phyloP scores from a whole-genome alignment of 2,797 vertebrate species.

The Acanthornis magna region DNA sequence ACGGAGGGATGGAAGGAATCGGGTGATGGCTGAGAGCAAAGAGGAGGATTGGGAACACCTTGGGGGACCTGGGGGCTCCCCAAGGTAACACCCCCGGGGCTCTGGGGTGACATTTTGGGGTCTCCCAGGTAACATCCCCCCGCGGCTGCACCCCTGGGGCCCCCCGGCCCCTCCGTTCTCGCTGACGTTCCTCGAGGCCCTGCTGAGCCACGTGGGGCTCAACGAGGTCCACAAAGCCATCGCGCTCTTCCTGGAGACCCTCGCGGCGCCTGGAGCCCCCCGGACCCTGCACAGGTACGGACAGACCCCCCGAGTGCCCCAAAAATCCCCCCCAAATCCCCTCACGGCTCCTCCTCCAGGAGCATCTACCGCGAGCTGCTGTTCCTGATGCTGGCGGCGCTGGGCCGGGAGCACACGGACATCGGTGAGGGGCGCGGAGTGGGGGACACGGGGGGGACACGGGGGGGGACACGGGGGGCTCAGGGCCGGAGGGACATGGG shows the following conservation, averaged over 20 bases:
- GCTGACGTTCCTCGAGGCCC: conserved; percentile 84
- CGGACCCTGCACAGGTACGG: conserved; percentile 53
- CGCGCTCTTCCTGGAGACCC: conserved; percentile 83
- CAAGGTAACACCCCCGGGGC: not conserved
- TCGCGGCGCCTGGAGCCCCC: conserved; percentile 71
- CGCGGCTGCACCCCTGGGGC: not conserved
- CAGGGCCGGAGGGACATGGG: no score
- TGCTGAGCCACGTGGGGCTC: conserved; percentile 87
- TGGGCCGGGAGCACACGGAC: conserved; percentile 88
- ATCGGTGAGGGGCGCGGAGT: conserved; percentile 44
- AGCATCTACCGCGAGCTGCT: conserved; percentile 91
- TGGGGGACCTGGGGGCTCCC: not conserved
- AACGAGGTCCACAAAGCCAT: conserved; percentile 92
- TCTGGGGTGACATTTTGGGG: not conserved
- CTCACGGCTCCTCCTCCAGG: conserved; percentile 64
- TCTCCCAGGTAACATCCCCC: conserved; percentile 13
- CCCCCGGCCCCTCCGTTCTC: not conserved
- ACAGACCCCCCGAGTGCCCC: not conserved
- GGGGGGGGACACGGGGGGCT: no score
- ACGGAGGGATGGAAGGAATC: not conserved
- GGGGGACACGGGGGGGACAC: not conserved
- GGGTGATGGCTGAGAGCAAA: no score
- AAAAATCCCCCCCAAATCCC: not conserved
- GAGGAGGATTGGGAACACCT: no score
- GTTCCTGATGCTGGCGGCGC: conserved; percentile 89